Conservation (phyloP, 2,113 vertebrate genomes). For the Ptyas mucosa region DNA sequence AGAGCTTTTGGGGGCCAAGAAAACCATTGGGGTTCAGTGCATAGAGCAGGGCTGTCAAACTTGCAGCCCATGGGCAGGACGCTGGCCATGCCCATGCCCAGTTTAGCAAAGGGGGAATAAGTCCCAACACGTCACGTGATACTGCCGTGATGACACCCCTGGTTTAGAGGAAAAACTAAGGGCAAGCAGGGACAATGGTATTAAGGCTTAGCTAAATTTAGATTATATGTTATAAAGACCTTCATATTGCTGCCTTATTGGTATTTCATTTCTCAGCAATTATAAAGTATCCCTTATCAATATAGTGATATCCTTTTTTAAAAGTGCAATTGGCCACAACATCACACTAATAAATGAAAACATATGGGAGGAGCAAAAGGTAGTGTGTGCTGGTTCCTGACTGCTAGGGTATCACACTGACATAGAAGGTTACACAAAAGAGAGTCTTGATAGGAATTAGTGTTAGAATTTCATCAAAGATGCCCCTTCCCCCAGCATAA, state of each 20-base stretch:
- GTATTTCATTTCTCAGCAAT: not conserved
- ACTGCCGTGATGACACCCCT: too few species aligned
- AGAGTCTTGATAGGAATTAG: not conserved
- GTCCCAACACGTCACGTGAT: too few species aligned
- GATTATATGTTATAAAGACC: not conserved
- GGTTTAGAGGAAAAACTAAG: not conserved
- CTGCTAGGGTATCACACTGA: not conserved
- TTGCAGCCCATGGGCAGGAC: too few species aligned
- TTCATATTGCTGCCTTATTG: not conserved
- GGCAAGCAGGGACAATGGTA: not conserved
- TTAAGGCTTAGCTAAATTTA: not conserved
- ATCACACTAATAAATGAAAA: not conserved
- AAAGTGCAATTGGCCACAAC: not conserved
- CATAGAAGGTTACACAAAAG: not conserved
- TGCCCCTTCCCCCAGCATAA: not conserved
- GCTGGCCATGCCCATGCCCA: too few species aligned
- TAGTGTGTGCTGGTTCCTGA: not conserved
- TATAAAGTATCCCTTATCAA: not conserved
- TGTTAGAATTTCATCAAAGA: not conserved
- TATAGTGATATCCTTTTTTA: not conserved
- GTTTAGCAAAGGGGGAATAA: too few species aligned
- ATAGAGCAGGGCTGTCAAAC: not conserved
- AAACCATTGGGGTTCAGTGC: not conserved
- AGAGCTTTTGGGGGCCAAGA: not conserved
- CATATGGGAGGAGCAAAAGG: not conserved